A percentile compares a stretch with the other conserved stretches of the same genome.
Evolutionary conservation across 2,888 invertebrate genomes (phyloP).

Genomic region (Eupithecia pulchellata): DNA sequence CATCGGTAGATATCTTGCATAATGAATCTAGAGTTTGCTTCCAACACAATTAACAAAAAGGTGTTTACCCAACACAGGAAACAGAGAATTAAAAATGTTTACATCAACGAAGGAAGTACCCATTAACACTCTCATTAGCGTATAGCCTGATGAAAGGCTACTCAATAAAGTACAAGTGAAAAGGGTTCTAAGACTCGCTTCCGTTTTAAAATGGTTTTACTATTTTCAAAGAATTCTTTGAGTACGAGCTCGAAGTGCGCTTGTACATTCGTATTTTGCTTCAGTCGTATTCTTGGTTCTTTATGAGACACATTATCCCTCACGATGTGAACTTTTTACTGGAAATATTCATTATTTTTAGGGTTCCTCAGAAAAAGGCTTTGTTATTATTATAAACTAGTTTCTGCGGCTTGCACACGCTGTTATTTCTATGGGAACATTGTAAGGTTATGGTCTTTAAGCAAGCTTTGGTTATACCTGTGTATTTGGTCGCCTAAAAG

Average conservation of each 20-base stretch:
- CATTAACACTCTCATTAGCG: conserved; percentile 74
- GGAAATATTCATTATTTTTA: background rate
- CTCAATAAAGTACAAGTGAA: conserved; percentile 59
- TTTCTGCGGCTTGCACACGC: no score
- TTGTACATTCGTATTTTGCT: background rate
- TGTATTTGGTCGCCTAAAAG: no score
- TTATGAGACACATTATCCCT: background rate
- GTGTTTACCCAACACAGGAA: conserved; percentile 39
- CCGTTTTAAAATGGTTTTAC: conserved; percentile 52
- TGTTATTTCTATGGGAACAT: no score
- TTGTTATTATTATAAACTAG: no score
- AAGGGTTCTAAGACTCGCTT: conserved; percentile 51
- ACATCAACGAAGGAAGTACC: conserved; percentile 56
- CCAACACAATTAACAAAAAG: conserved; percentile 14
- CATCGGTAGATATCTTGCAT: no score
- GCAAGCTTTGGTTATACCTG: no score
- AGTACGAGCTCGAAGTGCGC: background rate
- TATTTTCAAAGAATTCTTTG: conserved; percentile 54
- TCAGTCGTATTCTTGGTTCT: background rate
- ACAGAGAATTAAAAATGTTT: conserved; percentile 56
- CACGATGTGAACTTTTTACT: background rate
- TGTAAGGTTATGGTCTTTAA: no score
- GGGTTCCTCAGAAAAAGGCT: no score
- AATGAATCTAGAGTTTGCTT: background rate
- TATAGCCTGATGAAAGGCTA: conserved; percentile 63